Conservation (phyloP, 2,797 vertebrate species). For the Gadopsis bispinosus region DNA sequence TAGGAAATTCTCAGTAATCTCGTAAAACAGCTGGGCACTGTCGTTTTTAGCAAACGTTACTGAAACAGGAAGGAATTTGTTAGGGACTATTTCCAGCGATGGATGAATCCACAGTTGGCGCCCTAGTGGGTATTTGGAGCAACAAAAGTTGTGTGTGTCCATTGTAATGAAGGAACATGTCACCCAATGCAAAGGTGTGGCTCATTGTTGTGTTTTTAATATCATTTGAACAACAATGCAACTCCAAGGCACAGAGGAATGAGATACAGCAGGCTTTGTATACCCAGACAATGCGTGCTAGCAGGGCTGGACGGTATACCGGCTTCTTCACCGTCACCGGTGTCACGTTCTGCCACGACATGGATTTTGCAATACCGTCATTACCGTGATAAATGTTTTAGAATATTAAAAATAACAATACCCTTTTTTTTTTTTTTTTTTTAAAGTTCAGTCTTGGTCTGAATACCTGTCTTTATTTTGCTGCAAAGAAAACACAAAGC, state of each 20-base stretch:
- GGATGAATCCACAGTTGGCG: slow-evolving; percentile 6
- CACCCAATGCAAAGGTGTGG: background rate
- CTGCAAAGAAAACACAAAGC: no score
- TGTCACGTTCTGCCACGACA: no score
- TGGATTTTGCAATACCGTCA: no score
- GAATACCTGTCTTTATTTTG: no score
- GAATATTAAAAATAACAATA: no score
- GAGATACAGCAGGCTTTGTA: background rate
- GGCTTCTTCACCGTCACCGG: no score
- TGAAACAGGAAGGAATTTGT: background rate
- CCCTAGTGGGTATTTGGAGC: background rate
- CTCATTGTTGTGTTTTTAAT: background rate
- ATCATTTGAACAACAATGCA: background rate
- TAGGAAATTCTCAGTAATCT: background rate
- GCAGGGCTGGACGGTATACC: no score
- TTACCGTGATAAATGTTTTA: no score
- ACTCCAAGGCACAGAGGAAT: background rate
- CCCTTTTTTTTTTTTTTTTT: no score
- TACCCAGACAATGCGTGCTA: background rate
- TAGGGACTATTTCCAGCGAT: slow-evolving; percentile 3
- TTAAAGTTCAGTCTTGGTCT: no score
- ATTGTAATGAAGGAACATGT: background rate
- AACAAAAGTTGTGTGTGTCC: background rate
- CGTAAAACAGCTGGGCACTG: background rate
- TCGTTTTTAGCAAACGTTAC: background rate